Evolutionary conservation across 2,888 invertebrate species (phyloP), one percentile per base, ranked within the genome.

Genomic region (Luperina nickerlii): DNA sequence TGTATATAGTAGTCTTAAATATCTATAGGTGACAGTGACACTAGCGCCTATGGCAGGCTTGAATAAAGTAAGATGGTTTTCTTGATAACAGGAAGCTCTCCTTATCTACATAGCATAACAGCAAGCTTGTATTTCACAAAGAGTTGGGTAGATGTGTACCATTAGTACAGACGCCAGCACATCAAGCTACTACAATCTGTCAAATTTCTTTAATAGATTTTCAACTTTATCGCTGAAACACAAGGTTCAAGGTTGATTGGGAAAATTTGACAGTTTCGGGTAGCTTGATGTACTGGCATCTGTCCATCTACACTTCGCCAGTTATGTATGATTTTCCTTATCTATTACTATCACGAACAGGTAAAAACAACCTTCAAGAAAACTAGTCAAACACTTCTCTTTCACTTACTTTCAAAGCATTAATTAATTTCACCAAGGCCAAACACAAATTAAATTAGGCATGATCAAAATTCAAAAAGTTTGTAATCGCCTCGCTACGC

Each of bases 391-490:
- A 45, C 32, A 9, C 1, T 42, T 18, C 11, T 9, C 18, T 51
- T 63, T 45, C 7, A 42, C 24, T 18, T 27, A 54, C 27, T 48
- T 67, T 45, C 32, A 42, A 69, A 82, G 4, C n/a, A 57, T 24
- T 18, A 68, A 78, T 77, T 54, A 57, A 69, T 78, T 73, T 15
- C 48, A 66, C 62, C 27, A 76, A 63, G 27, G 63, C 63, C 48
- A 24, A 20, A 73, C 66, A 72, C 72, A 79, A 77, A 80, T 48
- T 54, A 72, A 71, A 83, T 80, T 75, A 72, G 66, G 5, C 69
- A 54, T 73, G 69, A 85, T 83, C 72, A 83, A 73, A 80, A 83
- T 86, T 82, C 75, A 75, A 77, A 82, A 87, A 87, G 69, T 87
- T 79, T 78, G 42, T 79, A 76, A 79, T 79, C 79, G 38, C 72